Evolutionary conservation across 2,797 vertebrate species (phyloP).

Genomic region (Tokudaia muenninki): DNA sequence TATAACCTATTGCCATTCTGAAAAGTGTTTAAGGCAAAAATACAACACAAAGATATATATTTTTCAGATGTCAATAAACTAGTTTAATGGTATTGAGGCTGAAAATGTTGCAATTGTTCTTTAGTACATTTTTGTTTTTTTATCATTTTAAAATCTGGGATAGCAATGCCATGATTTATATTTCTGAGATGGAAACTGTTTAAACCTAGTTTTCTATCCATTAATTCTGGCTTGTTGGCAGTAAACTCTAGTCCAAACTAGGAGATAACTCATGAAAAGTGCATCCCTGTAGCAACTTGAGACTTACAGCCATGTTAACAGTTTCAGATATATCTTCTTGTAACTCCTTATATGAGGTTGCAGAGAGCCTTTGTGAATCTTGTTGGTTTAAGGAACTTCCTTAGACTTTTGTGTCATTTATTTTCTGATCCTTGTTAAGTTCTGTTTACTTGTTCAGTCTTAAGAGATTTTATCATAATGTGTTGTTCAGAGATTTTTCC

Average conservation of each 20-base stretch:
- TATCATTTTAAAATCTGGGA: neutral
- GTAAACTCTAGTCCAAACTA: neutral
- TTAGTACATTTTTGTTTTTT: neutral
- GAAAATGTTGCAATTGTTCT: neutral
- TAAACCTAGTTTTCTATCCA: neutral
- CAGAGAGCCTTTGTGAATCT: neutral
- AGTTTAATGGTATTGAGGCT: neutral
- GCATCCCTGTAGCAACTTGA: neutral
- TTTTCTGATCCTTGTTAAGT: neutral
- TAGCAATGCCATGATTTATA: constrained; percentile 9
- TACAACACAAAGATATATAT: neutral
- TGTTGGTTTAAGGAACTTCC: too few relatives aligned
- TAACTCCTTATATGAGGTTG: neutral
- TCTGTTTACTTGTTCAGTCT: neutral
- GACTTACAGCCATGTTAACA: neutral
- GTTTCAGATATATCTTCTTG: neutral
- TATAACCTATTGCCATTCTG: constrained; percentile 31
- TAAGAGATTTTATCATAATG: neutral
- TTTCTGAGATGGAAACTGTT: neutral
- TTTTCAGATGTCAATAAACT: neutral
- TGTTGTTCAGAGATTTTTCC: too few relatives aligned
- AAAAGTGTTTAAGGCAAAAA: constrained; percentile 42
- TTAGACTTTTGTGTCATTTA: neutral
- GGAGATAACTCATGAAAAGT: neutral
- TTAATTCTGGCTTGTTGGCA: neutral